phyloP scores from a whole-genome alignment of 1,140 invertebrate species.

The Charaxes varanes region DNA sequence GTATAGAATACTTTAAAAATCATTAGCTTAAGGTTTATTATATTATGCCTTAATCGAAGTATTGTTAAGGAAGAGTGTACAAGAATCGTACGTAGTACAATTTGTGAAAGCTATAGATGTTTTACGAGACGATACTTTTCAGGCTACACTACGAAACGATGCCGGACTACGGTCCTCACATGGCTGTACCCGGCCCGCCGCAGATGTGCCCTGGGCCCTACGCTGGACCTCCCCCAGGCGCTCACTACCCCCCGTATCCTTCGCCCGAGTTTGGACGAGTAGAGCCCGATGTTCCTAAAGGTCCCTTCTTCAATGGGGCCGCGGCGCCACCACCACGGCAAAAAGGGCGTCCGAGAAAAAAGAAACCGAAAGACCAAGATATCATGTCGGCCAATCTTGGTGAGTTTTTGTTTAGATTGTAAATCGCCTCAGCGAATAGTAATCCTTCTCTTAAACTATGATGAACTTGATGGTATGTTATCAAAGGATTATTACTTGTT shows the following conservation, averaged over 20 bases:
- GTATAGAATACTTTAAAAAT: too few relatives aligned
- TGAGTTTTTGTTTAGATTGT: slow-evolving; percentile 65
- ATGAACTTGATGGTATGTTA: too few relatives aligned
- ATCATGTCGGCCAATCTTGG: slow-evolving; percentile 88
- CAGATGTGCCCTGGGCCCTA: slow-evolving; percentile 77
- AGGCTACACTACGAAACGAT: slow-evolving; percentile 88
- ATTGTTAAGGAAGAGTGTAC: too few relatives aligned
- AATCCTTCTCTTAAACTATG: too few relatives aligned
- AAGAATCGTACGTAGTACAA: too few relatives aligned
- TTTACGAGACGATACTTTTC: too few relatives aligned
- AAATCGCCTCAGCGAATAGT: slow-evolving; percentile 6
- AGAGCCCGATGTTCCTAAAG: slow-evolving; percentile 83
- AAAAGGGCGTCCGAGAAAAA: slow-evolving; percentile 93
- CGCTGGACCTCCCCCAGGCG: slow-evolving; percentile 66
- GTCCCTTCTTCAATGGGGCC: slow-evolving; percentile 76
- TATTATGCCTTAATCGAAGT: too few relatives aligned
- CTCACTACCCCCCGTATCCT: slow-evolving; percentile 72
- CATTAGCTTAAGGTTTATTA: too few relatives aligned
- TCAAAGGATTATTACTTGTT: too few relatives aligned
- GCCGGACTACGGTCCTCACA: slow-evolving; percentile 69
- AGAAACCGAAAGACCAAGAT: slow-evolving; percentile 92
- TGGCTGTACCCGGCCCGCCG: slow-evolving; percentile 75
- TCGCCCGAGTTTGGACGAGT: slow-evolving; percentile 73
- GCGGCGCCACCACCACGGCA: slow-evolving; percentile 82
- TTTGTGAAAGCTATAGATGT: too few relatives aligned